phyloP scores from a whole-genome alignment of 2,888 invertebrate genomes.

The Entomobrya multifasciata region DNA sequence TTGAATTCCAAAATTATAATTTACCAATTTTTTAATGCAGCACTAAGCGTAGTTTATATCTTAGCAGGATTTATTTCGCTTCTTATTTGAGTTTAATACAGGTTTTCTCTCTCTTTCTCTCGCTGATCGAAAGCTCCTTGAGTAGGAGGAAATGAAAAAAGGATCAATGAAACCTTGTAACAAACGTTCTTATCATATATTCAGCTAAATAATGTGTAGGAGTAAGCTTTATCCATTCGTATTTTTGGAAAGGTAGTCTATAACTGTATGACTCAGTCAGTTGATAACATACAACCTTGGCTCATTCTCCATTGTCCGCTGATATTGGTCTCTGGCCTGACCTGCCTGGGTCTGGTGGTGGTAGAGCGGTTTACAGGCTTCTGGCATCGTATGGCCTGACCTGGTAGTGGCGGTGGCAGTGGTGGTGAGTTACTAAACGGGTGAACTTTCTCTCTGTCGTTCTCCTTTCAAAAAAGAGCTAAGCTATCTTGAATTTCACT shows the following conservation, averaged over 20 bases:
- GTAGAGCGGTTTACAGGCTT: neutral
- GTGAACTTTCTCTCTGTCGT: constrained; percentile 8
- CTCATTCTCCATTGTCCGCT: neutral
- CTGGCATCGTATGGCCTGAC: neutral
- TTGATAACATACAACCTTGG: constrained; percentile 4
- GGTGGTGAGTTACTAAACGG: constrained; percentile 16
- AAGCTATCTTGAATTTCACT: constrained; percentile 18
- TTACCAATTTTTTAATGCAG: no score
- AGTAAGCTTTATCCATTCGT: neutral
- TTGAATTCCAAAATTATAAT: no score
- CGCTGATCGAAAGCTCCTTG: neutral
- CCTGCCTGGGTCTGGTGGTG: neutral
- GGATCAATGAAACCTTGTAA: neutral
- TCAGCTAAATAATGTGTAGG: neutral
- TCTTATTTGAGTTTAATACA: neutral
- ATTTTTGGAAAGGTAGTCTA: neutral
- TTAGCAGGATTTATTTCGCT: no score
- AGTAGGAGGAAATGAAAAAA: constrained; percentile 7
- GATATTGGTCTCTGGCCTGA: neutral
- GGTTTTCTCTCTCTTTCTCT: neutral
- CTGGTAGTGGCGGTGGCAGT: no score
- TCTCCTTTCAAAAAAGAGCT: constrained; percentile 34
- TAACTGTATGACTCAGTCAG: neutral
- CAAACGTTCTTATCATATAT: neutral
- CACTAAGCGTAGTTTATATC: no score